phyloP scores from a whole-genome alignment of 1,140 invertebrate species.

The Streblospio benedicti region DNA sequence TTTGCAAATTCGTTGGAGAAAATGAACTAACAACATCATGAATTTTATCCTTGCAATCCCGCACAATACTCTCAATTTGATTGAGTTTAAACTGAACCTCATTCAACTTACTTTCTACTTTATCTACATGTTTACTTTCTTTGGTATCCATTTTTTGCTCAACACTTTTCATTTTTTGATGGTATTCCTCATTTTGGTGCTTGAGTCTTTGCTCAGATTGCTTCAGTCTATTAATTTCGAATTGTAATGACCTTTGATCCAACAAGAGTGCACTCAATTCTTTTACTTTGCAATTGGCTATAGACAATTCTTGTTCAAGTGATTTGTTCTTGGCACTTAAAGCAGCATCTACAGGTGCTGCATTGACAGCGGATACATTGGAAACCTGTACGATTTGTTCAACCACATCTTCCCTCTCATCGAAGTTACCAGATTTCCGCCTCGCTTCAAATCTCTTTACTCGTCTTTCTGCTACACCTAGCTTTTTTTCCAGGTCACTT shows the following conservation, averaged over 20 bases:
- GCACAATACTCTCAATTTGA: no score
- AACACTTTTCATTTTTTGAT: neutral
- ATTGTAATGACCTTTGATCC: neutral
- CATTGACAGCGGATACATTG: no score
- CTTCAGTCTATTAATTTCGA: neutral
- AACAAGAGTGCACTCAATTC: neutral
- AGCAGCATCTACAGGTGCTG: neutral
- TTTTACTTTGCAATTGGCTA: neutral
- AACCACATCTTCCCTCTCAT: no score
- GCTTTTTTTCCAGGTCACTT: neutral
- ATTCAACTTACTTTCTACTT: no score
- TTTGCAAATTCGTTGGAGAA: no score
- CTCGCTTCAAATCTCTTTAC: neutral
- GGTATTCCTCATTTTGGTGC: neutral
- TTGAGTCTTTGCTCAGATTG: neutral
- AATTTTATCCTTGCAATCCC: no score
- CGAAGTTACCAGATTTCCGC: neutral
- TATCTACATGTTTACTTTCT: no score
- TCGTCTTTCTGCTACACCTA: no score
- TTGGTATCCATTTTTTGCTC: neutral
- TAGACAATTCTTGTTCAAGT: neutral
- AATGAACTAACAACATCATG: no score
- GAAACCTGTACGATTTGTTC: no score
- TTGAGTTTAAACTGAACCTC: no score
- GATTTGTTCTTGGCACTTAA: neutral